Evolutionary conservation across 2,113 vertebrate species (phyloP), one percentile per base, ranked within the genome.

Genomic region (Eubucco bourcierii): DNA sequence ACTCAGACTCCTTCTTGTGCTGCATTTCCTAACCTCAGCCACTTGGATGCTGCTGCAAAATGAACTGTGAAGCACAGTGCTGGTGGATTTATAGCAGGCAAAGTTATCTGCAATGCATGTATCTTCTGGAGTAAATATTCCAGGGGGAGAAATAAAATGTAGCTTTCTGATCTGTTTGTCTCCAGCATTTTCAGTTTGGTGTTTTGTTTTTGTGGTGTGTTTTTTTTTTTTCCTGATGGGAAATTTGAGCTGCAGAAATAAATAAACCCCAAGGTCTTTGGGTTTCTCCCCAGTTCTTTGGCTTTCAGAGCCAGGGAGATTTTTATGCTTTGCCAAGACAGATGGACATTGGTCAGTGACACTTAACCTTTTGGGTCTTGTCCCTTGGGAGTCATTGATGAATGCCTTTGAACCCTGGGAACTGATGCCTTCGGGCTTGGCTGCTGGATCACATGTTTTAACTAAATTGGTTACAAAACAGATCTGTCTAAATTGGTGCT

Each of bases 401-500:
- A 53, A 84, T 89, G 91, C 77, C 50, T 93, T 79, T 75, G 78
- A 93, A 90, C 77, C 78, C 74, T 10, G 21, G 84, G 70, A 87
- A 84, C 87, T 83, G 80, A 90, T 86, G 84, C 25, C 74, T 75
- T 44, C 2, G 7, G 59, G 80, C 93, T 88, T 53, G 58, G 61
- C 5, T 61, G 80, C 66, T 52, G 46, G 90, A 84, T 58, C 3
- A 12, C 44, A 24, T 75, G 25, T 90, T 95, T 92, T 79, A 85
- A 90, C 85, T 86, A 68, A 92, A 90, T 50, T 88, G 70, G 84
- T 95, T 83, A 75, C 91, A 88, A 91, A 95, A 68, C 55, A 90
- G 78, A 83, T 96, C 85, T 78, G 58, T 94, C 80, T 94, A 65
- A 94, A 91, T 94, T 93, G 94, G 89, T 79, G 87, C 2, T 16